Evolutionary conservation across 2,888 invertebrate species (phyloP).

Genomic region (Dynastes maya): DNA sequence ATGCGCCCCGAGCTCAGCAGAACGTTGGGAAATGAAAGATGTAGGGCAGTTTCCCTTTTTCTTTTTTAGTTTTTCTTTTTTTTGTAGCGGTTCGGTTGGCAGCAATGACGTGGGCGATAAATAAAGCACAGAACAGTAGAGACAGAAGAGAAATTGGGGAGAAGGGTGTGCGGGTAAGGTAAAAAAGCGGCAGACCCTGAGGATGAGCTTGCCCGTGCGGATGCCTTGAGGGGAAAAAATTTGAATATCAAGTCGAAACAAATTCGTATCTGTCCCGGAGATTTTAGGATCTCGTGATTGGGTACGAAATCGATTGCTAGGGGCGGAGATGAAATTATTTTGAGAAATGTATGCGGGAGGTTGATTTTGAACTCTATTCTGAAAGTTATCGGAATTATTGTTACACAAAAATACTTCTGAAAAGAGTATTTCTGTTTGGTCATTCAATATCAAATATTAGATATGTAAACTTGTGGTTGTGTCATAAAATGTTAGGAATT

Average conservation of each 20-base stretch:
- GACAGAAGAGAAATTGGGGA: not conserved
- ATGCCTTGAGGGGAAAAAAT: constrained; percentile 54
- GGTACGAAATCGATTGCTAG: constrained; percentile 15
- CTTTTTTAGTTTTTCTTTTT: not conserved
- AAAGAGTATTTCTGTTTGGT: too few relatives aligned
- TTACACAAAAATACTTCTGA: too few relatives aligned
- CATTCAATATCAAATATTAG: too few relatives aligned
- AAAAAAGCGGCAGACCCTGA: constrained; percentile 23
- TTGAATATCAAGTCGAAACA: constrained; percentile 30
- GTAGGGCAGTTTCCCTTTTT: too few relatives aligned
- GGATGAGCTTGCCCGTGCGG: not conserved
- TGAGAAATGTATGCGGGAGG: not conserved
- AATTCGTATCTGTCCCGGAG: constrained; percentile 24
- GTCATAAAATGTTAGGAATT: too few relatives aligned
- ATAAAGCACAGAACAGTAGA: constrained; percentile 7
- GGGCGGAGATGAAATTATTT: not conserved
- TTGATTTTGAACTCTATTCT: too few relatives aligned
- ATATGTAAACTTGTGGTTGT: too few relatives aligned
- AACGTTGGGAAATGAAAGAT: not conserved
- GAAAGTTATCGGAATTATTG: too few relatives aligned
- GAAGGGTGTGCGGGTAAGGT: not conserved
- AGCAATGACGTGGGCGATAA: constrained; percentile 9
- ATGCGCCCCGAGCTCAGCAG: not conserved
- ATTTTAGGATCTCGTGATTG: constrained; percentile 16
- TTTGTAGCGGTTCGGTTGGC: not conserved